phyloP scores from a whole-genome alignment of 2,888 invertebrate genomes.

The Deilephila elpenor region DNA sequence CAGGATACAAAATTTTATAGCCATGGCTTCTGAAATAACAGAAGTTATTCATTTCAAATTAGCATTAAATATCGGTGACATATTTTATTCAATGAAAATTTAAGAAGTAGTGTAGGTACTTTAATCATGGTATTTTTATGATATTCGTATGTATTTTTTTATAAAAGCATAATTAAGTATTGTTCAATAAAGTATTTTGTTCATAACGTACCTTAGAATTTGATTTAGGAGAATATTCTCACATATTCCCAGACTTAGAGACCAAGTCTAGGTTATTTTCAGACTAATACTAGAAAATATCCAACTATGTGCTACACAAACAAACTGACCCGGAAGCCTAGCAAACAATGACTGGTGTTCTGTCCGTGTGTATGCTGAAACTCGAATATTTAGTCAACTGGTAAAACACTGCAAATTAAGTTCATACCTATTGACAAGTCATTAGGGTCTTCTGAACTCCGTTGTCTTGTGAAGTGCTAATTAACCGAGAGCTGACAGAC shows the following conservation, averaged over 20 bases:
- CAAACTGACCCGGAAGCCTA: constrained; percentile 11
- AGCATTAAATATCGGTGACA: no score
- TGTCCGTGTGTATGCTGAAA: constrained; percentile 14
- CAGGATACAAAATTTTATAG: constrained; percentile 12
- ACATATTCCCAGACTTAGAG: no score
- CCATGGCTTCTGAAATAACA: constrained; percentile 8
- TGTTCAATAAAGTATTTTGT: background rate
- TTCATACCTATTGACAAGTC: constrained; percentile 55
- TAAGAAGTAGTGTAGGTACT: no score
- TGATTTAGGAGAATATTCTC: background rate
- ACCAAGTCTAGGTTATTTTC: no score
- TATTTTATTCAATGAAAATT: no score
- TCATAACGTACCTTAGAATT: background rate
- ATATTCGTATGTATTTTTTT: no score
- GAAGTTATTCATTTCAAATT: background rate
- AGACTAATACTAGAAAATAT: background rate
- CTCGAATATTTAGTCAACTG: constrained; percentile 22
- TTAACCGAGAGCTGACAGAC: constrained; percentile 28
- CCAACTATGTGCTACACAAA: background rate
- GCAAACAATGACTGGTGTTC: constrained; percentile 40
- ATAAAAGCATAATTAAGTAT: no score
- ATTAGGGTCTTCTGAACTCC: constrained; percentile 52
- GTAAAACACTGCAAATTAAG: constrained; percentile 34
- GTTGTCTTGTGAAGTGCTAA: constrained; percentile 48
- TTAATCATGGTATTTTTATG: no score